Evolutionary conservation across 1,140 invertebrate genomes (phyloP), one percentile per base, ranked within the genome.

Genomic region (Aethina tumida): DNA sequence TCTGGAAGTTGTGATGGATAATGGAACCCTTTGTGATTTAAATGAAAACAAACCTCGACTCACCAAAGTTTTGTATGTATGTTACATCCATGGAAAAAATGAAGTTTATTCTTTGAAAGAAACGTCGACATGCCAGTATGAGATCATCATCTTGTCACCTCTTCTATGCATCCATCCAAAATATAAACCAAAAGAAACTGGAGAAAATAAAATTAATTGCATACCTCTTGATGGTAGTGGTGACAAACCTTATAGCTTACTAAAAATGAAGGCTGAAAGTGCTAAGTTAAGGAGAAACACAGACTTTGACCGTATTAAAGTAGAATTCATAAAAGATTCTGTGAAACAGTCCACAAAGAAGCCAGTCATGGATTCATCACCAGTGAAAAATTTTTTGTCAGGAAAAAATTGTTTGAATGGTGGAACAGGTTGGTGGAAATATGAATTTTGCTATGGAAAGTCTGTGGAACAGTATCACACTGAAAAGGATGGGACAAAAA

Each of bases 391-490:
- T 15, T 90, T 45, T 35, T 36, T 45, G 18, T 24, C 36, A 42
- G 47, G 43, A 19, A 80, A 84, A 42, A 78, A 85, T 55, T 94
- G 89, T 56, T 63, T 90, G 4, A 71, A 77, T 60, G 87, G 86
- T 47, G 84, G 84, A 8, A 79, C 79, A 28, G 90, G 91, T 13
- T 97, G 92, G 92, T 97, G 93, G 93, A 92, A 90, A 53, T 96
- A 94, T 63, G 90, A 96, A 62, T 95, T 96, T 58, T 97, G 93
- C 56, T 94, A 93, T 64, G 90, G 89, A 1, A 80, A 81, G 55
- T 75, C 80, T 45, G 84, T 97, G 1, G 71, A 77, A 2, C 92
- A 97, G 58, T 96, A 85, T 58, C 93, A 97, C 57, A 74, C 87
- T 30, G 83, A 88, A 53, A 75, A 75, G 45, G 69, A 74, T 40